Conservation (phyloP, 2,113 vertebrate genomes). For the Grammomys surdaster region DNA sequence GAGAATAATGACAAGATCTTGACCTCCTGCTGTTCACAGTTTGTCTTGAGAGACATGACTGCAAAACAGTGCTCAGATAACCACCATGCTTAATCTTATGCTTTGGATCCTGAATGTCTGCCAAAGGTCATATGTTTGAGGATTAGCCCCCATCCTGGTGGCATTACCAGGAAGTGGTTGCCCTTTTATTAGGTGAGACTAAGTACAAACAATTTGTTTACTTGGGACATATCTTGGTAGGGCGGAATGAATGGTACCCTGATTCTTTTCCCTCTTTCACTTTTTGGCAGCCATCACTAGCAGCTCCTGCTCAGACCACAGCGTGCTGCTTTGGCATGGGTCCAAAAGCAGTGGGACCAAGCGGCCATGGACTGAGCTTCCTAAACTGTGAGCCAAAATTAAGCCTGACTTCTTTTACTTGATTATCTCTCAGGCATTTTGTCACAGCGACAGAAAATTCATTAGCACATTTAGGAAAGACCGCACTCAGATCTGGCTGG, state of each 20-base stretch:
- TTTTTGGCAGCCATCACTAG: not conserved
- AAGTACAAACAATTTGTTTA: not conserved
- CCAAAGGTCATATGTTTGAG: not conserved
- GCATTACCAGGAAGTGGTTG: not conserved
- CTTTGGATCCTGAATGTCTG: not conserved
- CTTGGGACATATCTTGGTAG: not conserved
- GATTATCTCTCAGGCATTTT: not conserved
- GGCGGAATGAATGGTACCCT: not conserved
- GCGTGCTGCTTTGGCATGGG: not conserved
- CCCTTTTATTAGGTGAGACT: not conserved
- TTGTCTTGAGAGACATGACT: not conserved
- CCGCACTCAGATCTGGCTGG: not conserved
- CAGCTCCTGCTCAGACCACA: not conserved
- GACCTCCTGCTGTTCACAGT: not conserved
- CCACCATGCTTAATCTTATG: not conserved
- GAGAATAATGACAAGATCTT: not conserved
- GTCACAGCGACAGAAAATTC: not conserved
- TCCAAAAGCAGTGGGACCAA: not conserved
- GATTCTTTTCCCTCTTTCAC: not conserved
- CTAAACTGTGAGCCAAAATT: not conserved
- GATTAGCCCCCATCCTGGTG: not conserved
- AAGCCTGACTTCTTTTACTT: not conserved
- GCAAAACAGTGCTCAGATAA: not conserved
- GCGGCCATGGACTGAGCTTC: not conserved
- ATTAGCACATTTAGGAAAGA: not conserved